Conservation (phyloP, 2,113 vertebrate species). For the Poicephalus meyeri region DNA sequence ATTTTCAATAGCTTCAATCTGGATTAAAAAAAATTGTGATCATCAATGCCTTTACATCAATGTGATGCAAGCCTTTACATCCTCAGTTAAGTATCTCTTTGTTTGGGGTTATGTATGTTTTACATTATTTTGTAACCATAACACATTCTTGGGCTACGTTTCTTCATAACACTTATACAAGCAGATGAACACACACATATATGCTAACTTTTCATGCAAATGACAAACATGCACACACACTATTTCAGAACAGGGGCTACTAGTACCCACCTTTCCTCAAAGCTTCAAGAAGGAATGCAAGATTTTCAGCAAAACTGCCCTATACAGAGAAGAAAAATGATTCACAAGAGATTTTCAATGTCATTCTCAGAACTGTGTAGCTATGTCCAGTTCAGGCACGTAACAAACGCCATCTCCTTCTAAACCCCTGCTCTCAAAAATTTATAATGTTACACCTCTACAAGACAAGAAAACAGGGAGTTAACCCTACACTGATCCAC, state of each 20-base stretch:
- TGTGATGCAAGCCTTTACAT: not conserved
- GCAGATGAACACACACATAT: rapidly evolving
- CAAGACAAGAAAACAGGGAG: not conserved
- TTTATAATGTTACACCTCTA: rapidly evolving
- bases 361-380: not conserved
- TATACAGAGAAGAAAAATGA: conserved; percentile 41
- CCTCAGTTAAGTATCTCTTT: not conserved
- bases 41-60: not conserved
- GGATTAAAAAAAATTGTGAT: not conserved
- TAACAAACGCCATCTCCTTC: not conserved
- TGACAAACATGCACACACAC: not conserved
- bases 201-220: not conserved
- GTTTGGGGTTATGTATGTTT: not conserved
- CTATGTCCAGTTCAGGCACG: not conserved
- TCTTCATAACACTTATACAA: not conserved
- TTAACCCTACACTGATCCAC: not conserved
- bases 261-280: conserved; percentile 85
- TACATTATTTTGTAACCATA: not conserved
- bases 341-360: not conserved
- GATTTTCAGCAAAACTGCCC: conserved; percentile 97
- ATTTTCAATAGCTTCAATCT: not conserved
- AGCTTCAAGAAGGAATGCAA: conserved; percentile 91
- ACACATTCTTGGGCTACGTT: not conserved
- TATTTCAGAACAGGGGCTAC: not conserved
- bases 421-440: not conserved